Conservation (phyloP, 2,888 invertebrate genomes). For the Dasysyrphus albostriatus region DNA sequence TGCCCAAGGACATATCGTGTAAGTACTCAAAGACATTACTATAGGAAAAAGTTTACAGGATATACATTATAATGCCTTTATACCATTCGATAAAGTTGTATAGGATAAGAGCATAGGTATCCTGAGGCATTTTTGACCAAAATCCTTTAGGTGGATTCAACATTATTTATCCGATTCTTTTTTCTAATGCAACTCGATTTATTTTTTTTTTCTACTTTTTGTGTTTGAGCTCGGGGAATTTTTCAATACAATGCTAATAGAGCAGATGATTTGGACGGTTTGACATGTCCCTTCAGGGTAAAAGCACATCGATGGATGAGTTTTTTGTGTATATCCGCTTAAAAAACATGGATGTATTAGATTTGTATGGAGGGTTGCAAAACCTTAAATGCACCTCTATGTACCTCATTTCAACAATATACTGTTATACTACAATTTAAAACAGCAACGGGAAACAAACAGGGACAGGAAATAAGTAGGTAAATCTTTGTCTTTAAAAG, state of each 20-base stretch:
- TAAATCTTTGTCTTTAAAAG: too few relatives aligned
- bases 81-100: slow-evolving; percentile 22
- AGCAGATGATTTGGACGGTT: slow-evolving; percentile 35
- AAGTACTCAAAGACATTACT: not conserved
- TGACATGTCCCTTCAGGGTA: slow-evolving; percentile 12
- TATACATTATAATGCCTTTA: not conserved
- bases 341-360: too few relatives aligned
- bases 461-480: too few relatives aligned
- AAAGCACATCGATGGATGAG: slow-evolving; percentile 6
- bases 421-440: too few relatives aligned
- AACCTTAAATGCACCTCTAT: too few relatives aligned
- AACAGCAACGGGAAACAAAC: too few relatives aligned
- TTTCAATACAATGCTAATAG: slow-evolving; percentile 31
- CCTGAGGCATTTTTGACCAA: slow-evolving; percentile 53
- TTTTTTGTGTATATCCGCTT: too few relatives aligned
- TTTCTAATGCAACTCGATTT: slow-evolving; percentile 18
- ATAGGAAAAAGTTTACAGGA: not conserved
- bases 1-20: slow-evolving; percentile 18
- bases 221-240: slow-evolving; percentile 2
- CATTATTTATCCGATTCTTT: slow-evolving; percentile 23
- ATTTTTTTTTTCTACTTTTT: not conserved
- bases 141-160: slow-evolving; percentile 41
- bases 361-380: too few relatives aligned
- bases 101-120: slow-evolving; percentile 5
- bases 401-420: too few relatives aligned